Percentiles rank a stretch among this genome's conserved stretches.
Conservation (phyloP, 2,113 vertebrate species). For the Osmerus mordax region DNA sequence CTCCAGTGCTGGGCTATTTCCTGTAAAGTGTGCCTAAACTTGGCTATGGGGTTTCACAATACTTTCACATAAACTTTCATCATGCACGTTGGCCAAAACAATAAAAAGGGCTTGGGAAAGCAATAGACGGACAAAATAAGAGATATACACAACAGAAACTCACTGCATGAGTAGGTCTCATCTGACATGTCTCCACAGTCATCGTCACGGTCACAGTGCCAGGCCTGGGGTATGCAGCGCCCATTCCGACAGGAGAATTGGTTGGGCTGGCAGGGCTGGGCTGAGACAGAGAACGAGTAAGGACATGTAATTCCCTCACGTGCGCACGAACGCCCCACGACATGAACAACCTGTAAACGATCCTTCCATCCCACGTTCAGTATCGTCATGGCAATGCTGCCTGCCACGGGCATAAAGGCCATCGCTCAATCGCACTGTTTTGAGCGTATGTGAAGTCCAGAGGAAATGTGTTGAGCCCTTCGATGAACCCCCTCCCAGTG, state of each 20-base stretch:
- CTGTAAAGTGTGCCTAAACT: background rate
- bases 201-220: conserved; percentile 91
- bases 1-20: conserved; percentile 10
- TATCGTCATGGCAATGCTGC: background rate
- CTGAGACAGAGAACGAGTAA: conserved; percentile 55
- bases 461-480: conserved; percentile 25
- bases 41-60: no score
- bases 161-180: conserved; percentile 87
- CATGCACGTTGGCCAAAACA: no score
- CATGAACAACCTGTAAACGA: conserved; percentile 17
- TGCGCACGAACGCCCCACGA: conserved; percentile 32
- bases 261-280: conserved; percentile 83
- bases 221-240: conserved; percentile 85
- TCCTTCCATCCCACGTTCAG: background rate
- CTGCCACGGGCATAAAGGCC: background rate
- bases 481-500: conserved; percentile 25
- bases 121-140: no score
- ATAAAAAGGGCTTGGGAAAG: no score
- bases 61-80: no score
- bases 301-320: conserved; percentile 17
- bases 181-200: conserved; percentile 93
- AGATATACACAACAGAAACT: conserved; percentile 54
- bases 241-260: conserved; percentile 92
- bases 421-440: conserved; percentile 42
- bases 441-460: conserved; percentile 17